A percentile compares a stretch with the other conserved stretches of the same genome.
These are phyloP conservation scores for Diarsia rubi DNA, from an alignment of 2,888 invertebrate genomes.

Conservation along the genomic window DNA sequence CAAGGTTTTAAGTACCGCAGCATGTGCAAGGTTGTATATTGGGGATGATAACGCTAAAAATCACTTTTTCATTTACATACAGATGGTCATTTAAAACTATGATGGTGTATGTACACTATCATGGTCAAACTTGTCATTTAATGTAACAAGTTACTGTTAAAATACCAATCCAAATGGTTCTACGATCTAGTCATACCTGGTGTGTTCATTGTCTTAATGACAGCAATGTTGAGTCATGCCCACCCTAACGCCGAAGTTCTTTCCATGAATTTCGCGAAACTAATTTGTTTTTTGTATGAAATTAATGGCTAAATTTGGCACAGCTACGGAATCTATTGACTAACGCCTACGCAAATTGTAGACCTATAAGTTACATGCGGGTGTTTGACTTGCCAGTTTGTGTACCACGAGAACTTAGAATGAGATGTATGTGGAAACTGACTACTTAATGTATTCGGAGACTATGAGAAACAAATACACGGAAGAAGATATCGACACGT, in stretches of 20 bases:
- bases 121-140: not conserved
- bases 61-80: not conserved
- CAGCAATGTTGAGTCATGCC: conserved; percentile 32
- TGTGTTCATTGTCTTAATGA: conserved; percentile 29
- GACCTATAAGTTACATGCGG: conserved; percentile 44
- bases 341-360: conserved; percentile 41
- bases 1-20: conserved; percentile 28
- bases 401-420: conserved; percentile 12
- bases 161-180: not conserved
- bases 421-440: not conserved
- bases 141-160: not conserved
- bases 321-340: conserved; percentile 34
- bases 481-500: too few species aligned
- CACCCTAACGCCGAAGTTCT: conserved; percentile 19
- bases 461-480: not conserved
- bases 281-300: conserved; percentile 44
- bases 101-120: not conserved
- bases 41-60: not conserved
- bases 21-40: conserved; percentile 9
- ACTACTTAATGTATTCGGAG: too few species aligned
- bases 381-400: conserved; percentile 43
- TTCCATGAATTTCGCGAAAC: conserved; percentile 35
- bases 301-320: conserved; percentile 24
- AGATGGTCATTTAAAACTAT: too few species aligned
- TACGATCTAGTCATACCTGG: not conserved